Evolutionary conservation across 2,113 vertebrate species (phyloP).

Genomic region (Cyrtonyx montezumae): DNA sequence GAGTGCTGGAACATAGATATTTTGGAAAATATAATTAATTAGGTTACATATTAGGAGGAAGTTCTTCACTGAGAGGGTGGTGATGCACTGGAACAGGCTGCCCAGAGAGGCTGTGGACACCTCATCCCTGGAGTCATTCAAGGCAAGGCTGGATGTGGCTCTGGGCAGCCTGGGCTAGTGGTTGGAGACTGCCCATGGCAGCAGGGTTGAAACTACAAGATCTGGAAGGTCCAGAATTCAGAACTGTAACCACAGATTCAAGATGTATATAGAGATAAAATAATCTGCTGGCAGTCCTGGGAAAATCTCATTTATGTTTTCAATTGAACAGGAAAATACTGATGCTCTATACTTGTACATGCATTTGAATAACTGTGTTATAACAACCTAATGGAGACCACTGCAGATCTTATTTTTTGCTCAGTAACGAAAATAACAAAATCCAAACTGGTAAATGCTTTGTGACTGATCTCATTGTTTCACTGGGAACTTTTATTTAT

Average conservation of each 20-base stretch:
- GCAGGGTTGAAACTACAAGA: no score
- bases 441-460: neutral
- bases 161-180: no score
- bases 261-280: neutral
- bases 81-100: no score
- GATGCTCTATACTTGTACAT: neutral
- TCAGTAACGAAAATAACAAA: neutral
- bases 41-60: no score
- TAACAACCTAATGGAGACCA: neutral
- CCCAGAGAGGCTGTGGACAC: no score
- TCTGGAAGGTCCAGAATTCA: neutral
- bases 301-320: neutral
- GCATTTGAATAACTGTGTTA: neutral
- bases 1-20: neutral
- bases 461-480: neutral
- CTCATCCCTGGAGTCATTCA: no score
- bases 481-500: neutral
- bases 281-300: neutral
- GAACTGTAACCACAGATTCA: neutral
- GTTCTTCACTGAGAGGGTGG: no score
- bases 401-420: neutral
- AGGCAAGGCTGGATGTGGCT: no score
- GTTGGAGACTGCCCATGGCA: no score
- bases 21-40: conserved; percentile 38
- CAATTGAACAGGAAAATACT: neutral